phyloP scores from a whole-genome alignment of 2,888 invertebrate genomes.

The Netelia virgata region DNA sequence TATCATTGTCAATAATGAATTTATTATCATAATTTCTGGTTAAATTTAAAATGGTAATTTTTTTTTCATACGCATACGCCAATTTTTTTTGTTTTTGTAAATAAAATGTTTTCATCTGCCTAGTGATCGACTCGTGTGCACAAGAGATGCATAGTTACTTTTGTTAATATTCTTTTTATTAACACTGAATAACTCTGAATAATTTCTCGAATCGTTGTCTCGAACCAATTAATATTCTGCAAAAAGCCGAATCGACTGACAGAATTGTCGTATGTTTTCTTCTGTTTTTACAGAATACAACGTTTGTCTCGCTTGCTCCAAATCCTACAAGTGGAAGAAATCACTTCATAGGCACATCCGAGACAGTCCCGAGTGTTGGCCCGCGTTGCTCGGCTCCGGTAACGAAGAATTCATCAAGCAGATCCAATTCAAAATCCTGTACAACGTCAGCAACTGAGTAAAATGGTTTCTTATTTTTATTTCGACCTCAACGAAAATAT shows the following conservation, averaged over 20 bases:
- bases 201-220: background rate
- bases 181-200: constrained; percentile 18
- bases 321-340: constrained; percentile 84
- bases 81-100: constrained; percentile 33
- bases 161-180: constrained; percentile 5
- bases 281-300: constrained; percentile 80
- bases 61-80: constrained; percentile 17
- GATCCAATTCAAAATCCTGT: constrained; percentile 80
- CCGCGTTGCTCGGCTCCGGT: constrained; percentile 79
- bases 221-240: background rate
- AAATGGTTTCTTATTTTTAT: background rate
- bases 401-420: constrained; percentile 80
- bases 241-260: constrained; percentile 5
- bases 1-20: constrained; percentile 31
- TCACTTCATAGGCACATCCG: constrained; percentile 83
- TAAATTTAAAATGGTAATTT: background rate
- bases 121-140: background rate
- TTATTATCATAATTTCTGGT: constrained; percentile 33
- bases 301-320: constrained; percentile 81
- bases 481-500: constrained; percentile 25
- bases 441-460: constrained; percentile 75
- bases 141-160: background rate
- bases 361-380: constrained; percentile 83
- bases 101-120: constrained; percentile 17
- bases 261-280: constrained; percentile 43